These are phyloP conservation scores for Tachysurus fulvidraco DNA, from an alignment of 2,113 vertebrate species.

Conservation along the genomic window DNA sequence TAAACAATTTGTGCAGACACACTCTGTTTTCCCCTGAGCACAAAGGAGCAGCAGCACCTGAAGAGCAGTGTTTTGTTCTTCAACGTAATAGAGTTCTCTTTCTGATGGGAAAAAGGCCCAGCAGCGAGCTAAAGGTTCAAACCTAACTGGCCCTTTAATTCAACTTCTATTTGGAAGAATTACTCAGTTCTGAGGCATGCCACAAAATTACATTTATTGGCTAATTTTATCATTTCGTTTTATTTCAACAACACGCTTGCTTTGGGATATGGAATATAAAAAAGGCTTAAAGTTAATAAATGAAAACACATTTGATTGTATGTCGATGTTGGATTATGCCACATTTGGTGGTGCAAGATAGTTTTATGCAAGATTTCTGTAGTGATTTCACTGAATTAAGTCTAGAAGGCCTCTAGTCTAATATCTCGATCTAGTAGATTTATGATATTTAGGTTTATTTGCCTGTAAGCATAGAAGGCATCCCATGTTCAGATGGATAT, in stretches of 20 bases:
- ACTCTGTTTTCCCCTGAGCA: constrained; percentile 38
- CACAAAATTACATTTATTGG: constrained; percentile 29
- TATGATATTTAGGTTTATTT: background rate
- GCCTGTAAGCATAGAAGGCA: constrained; percentile 18
- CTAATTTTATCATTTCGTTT: constrained; percentile 15
- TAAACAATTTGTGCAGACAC: constrained; percentile 43
- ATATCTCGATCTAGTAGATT: background rate
- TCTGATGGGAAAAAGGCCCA: constrained; percentile 6
- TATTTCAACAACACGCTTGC: constrained; percentile 27
- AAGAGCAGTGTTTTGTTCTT: constrained; percentile 33
- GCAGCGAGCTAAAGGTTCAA: constrained; percentile 16
- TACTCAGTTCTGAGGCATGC: constrained; percentile 25
- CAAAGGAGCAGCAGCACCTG: constrained; percentile 35
- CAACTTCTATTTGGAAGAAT: constrained; percentile 32
- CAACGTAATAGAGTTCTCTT: constrained; percentile 29
- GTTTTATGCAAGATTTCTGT: background rate
- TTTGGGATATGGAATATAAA: constrained; percentile 1
- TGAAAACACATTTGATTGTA: constrained; percentile 2
- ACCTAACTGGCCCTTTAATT: constrained; percentile 33
- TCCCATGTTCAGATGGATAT: constrained; percentile 16
- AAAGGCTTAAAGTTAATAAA: constrained; percentile 26
- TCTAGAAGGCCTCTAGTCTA: background rate
- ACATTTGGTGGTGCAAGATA: background rate
- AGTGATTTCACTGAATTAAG: constrained; percentile 4
- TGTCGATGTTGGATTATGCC: background rate